Conservation (phyloP, 2,113 vertebrate genomes). For the Axis porcinus region DNA sequence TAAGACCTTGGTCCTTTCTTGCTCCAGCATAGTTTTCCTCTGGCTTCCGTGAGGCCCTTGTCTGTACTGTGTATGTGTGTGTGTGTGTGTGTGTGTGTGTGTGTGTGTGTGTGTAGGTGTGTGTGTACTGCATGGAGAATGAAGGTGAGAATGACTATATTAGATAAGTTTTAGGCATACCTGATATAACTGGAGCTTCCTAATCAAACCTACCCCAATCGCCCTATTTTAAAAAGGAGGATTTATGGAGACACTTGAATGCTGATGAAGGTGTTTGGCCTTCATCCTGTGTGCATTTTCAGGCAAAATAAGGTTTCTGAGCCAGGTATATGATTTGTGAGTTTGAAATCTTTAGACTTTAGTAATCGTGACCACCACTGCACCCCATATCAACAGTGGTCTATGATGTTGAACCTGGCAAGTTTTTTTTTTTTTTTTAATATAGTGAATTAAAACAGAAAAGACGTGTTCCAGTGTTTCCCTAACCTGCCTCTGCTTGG, state of each 20-base stretch:
- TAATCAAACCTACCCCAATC: not conserved
- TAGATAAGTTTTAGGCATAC: not conserved
- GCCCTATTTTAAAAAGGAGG: not conserved
- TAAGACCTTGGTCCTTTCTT: slow-evolving; percentile 53
- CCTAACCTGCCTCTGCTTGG: not conserved
- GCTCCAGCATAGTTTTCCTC: not conserved
- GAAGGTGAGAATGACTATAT: not conserved
- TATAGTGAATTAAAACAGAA: not conserved
- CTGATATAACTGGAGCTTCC: not conserved
- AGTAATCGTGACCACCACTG: not conserved
- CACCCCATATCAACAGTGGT: not conserved
- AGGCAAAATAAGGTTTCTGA: not conserved
- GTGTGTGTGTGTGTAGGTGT: not conserved
- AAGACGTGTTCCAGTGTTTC: not conserved
- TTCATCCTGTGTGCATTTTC: not conserved
- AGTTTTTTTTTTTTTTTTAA: not conserved
- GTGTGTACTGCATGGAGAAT: not conserved
- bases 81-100: not conserved
- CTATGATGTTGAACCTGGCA: not conserved
- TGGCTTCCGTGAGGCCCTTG: not conserved
- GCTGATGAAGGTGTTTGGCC: not conserved
- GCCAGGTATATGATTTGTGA: not conserved
- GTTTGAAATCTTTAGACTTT: not conserved
- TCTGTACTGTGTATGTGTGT: fast-evolving
- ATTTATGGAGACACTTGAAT: not conserved